Evolutionary conservation across 2,113 vertebrate species (phyloP).

Genomic region (Plectropomus leopardus): DNA sequence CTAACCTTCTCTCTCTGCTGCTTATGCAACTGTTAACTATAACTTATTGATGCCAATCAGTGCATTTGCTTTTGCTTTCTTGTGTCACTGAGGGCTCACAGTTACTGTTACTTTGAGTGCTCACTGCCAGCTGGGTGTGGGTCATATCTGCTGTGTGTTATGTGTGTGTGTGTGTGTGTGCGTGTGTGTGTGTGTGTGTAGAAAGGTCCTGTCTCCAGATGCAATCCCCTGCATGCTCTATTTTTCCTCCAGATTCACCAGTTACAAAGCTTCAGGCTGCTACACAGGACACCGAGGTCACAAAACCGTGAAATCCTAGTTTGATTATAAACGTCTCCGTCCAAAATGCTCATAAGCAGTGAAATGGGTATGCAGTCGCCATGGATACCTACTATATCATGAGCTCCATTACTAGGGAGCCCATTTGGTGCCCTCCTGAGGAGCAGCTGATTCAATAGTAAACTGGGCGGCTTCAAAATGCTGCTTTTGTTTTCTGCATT

Average conservation of each 20-base stretch:
- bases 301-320: constrained; percentile 37
- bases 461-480: neutral
- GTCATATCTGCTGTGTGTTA: too few species aligned
- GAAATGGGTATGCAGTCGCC: constrained; percentile 27
- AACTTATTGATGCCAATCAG: constrained; percentile 14
- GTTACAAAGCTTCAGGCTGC: neutral
- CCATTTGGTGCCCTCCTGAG: neutral
- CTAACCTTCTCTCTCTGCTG: neutral
- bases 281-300: constrained; percentile 29
- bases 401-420: constrained; percentile 26
- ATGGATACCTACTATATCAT: constrained; percentile 34
- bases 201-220: neutral
- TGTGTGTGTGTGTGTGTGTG: neutral
- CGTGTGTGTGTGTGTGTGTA: constrained; percentile 8
- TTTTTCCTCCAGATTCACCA: constrained; percentile 12
- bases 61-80: neutral
- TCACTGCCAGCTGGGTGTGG: too few species aligned
- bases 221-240: neutral
- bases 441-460: neutral
- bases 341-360: neutral
- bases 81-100: neutral
- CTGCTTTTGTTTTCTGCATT: constrained; percentile 23
- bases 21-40: neutral
- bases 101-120: too few species aligned
- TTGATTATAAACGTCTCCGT: constrained; percentile 26